phyloP scores from a whole-genome alignment of 2,113 vertebrate genomes.

The Pseudonaja textilis region DNA sequence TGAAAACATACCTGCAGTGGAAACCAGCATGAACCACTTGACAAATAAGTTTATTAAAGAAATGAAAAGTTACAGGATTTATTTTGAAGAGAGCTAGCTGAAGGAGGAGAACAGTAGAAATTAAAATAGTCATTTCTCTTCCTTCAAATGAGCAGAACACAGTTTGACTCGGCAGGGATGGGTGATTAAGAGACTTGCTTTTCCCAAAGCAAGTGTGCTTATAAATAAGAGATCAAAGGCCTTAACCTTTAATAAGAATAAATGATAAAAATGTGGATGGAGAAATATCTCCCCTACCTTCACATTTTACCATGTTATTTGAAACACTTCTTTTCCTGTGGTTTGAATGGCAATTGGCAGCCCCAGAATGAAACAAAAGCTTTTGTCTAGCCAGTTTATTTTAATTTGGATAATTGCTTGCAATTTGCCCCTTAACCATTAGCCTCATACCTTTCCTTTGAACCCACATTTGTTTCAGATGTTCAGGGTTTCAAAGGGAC shows the following conservation, averaged over 20 bases:
- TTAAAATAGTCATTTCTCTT: neutral
- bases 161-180: neutral
- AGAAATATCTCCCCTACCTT: neutral
- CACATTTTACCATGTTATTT: neutral
- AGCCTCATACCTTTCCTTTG: neutral
- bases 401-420: neutral
- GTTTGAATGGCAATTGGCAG: neutral
- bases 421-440: neutral
- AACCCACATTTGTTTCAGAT: conserved; percentile 3
- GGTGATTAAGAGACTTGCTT: neutral
- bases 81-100: neutral
- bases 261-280: neutral
- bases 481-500: neutral
- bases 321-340: neutral
- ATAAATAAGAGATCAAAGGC: neutral
- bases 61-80: neutral
- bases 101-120: neutral
- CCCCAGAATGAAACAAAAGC: neutral
- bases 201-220: neutral
- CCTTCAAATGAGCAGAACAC: neutral
- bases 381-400: neutral
- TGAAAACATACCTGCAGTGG: neutral
- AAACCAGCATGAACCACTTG: neutral
- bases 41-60: neutral
- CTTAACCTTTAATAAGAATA: neutral